Conservation (phyloP, 2,888 invertebrate species). For the Torymus auratus region DNA sequence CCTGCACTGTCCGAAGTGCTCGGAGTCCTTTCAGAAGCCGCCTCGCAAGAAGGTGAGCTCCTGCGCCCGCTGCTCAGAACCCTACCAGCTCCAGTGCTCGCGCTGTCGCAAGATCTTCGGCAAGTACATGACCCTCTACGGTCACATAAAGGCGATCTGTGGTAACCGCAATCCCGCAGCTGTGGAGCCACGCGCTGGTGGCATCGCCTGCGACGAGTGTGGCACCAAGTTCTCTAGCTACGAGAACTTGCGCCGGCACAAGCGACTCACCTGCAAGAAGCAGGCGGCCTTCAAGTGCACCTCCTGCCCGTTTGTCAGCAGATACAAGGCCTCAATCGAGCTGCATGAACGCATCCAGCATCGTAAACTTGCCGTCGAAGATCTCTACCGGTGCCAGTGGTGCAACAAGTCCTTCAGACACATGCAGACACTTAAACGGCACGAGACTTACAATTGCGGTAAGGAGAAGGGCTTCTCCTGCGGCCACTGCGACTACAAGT, state of each 20-base stretch:
- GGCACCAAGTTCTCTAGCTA: slow-evolving; percentile 46
- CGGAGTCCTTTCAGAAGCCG: slow-evolving; percentile 25
- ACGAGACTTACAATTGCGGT: slow-evolving; percentile 59
- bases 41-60: slow-evolving; percentile 38
- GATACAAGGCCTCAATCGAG: slow-evolving; percentile 51
- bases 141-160: slow-evolving; percentile 54
- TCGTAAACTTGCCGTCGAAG: neutral
- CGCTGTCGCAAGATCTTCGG: slow-evolving; percentile 51
- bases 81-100: slow-evolving; percentile 36
- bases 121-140: slow-evolving; percentile 53
- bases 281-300: slow-evolving; percentile 40
- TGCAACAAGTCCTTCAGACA: slow-evolving; percentile 59
- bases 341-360: slow-evolving; percentile 40
- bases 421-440: slow-evolving; percentile 59
- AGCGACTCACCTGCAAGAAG: slow-evolving; percentile 42
- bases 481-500: slow-evolving; percentile 48
- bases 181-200: slow-evolving; percentile 6
- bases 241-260: slow-evolving; percentile 47
- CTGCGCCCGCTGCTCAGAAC: slow-evolving; percentile 27
- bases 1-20: slow-evolving; percentile 40
- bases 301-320: slow-evolving; percentile 42
- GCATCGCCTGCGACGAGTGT: slow-evolving; percentile 37
- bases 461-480: slow-evolving; percentile 51
- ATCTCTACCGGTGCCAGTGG: slow-evolving; percentile 34
- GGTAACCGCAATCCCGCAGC: slow-evolving; percentile 30